Percentiles rank a stretch among this genome's conserved stretches.
These are phyloP conservation scores for Sminthopsis crassicaudata DNA, from an alignment of 2,113 vertebrate species.

Conservation along the genomic window DNA sequence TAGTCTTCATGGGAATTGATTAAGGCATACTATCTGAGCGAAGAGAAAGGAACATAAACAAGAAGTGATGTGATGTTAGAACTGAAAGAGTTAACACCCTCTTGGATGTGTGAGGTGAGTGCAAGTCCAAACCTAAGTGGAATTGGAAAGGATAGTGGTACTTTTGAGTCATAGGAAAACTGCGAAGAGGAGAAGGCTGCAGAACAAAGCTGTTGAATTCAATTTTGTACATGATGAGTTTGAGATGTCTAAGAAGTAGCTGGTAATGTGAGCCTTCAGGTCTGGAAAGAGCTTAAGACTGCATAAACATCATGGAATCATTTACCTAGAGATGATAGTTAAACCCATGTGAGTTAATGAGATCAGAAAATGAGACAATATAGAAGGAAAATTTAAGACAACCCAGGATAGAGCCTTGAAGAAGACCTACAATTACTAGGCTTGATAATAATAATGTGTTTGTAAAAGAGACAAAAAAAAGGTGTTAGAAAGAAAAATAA, in stretches of 20 bases:
- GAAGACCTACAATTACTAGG: background rate
- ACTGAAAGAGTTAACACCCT: background rate
- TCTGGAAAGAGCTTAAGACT: slow-evolving; percentile 15
- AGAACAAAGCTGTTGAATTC: background rate
- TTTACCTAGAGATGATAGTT: background rate
- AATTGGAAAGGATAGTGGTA: background rate
- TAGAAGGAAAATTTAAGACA: background rate
- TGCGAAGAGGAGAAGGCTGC: background rate
- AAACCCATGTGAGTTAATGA: background rate
- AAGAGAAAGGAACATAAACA: background rate
- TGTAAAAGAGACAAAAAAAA: background rate
- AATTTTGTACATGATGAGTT: background rate
- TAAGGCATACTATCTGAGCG: background rate
- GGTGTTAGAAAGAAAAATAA: background rate
- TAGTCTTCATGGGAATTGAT: background rate
- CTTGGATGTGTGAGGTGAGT: background rate
- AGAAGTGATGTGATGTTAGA: background rate
- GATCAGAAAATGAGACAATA: background rate
- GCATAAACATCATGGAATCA: background rate
- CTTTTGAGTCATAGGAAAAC: background rate
- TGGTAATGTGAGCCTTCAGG: background rate
- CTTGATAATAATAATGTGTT: background rate
- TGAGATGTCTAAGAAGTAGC: background rate
- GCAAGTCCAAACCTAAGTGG: background rate
- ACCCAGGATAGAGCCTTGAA: no score